Evolutionary conservation across 2,888 invertebrate species (phyloP), one percentile per base, ranked within the genome.

Genomic region (Himalopsyche kuldschensis): DNA sequence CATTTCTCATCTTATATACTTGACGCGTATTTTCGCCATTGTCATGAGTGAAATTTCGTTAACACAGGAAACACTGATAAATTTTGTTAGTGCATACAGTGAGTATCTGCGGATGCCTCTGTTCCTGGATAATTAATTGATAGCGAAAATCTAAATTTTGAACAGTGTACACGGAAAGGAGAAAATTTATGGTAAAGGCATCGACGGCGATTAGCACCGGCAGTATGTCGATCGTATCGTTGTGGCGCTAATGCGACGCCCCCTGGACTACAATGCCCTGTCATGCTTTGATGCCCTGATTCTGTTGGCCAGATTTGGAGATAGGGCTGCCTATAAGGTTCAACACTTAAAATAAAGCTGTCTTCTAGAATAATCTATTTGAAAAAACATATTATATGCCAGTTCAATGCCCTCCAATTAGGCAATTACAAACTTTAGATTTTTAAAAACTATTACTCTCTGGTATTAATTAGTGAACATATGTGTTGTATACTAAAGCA

Each of bases 71-170:
- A 63, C 47, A 76, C n/a, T 76, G 47, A 81, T 78, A 78, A 78
- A 82, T 81, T 30, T 55, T 84, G 79, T 75, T 75, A 79, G 81
- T 81, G 84, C 84, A 78, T 81, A 78, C 11, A 69, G 35, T 32
- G 30, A 47, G 78, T 69, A n/a, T 31, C 76, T 35, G 48, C 47
- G 35, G 76, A 80, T 31, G 81, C 81, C 81, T 32, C 81, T 79
- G 79, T 79, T 79, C 81, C 31, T 15, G 79, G 81, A 80, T 84
- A 85, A 85, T 85, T 85, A 85, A 85, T 85, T 85, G 85, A 84
- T 84, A 85, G 82, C 84, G 84, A 85, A 85, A 85, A 83, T 84
- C 85, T 84, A 84, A 85, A 85, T 85, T 85, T 84, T 83, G 85
- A n/a, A 85, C 85, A 85, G 84, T 27, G 77, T 84, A 84, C 82